phyloP scores from a whole-genome alignment of 2,888 invertebrate species.

The Pycnomerus fuliginosus region DNA sequence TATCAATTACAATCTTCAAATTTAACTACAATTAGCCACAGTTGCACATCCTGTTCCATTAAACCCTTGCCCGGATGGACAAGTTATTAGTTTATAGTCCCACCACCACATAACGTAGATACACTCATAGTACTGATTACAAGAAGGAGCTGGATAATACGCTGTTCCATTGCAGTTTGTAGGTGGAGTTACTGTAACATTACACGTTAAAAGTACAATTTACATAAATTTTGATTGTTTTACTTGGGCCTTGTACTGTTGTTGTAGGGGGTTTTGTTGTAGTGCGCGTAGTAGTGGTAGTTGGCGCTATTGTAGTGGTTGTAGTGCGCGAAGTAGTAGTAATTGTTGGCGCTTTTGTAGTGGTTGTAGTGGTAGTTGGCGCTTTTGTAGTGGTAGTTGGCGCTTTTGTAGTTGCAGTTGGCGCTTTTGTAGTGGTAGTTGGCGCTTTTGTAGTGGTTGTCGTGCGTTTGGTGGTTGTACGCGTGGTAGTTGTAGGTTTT shows the following conservation, averaged over 20 bases:
- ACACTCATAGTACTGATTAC: slow-evolving; percentile 14
- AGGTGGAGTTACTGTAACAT: slow-evolving; percentile 4
- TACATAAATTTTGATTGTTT: not conserved
- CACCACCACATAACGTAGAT: slow-evolving; percentile 14
- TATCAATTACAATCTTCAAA: not conserved
- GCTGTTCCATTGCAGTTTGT: slow-evolving; percentile 5
- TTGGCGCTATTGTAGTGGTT: not conserved
- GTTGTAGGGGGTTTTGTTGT: not conserved
- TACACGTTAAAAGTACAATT: not conserved
- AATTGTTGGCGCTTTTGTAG: not conserved
- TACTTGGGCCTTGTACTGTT: not conserved
- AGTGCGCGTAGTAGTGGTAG: not conserved
- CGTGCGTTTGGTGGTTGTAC: too few relatives aligned
- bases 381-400: not conserved
- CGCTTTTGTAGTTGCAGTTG: slow-evolving; percentile 2
- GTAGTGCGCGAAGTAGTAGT: not conserved
- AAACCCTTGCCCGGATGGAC: slow-evolving; percentile 12
- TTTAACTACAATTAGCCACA: not conserved
- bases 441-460: not conserved
- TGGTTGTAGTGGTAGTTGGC: not conserved
- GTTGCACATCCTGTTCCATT: not conserved
- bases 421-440: not conserved
- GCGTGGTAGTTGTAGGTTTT: slow-evolving; percentile 1
- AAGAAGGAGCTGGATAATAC: slow-evolving; percentile 2
- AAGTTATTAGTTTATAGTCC: slow-evolving; percentile 5